phyloP scores from a whole-genome alignment of 2,888 invertebrate species.

The Diachrysia chrysitis region DNA sequence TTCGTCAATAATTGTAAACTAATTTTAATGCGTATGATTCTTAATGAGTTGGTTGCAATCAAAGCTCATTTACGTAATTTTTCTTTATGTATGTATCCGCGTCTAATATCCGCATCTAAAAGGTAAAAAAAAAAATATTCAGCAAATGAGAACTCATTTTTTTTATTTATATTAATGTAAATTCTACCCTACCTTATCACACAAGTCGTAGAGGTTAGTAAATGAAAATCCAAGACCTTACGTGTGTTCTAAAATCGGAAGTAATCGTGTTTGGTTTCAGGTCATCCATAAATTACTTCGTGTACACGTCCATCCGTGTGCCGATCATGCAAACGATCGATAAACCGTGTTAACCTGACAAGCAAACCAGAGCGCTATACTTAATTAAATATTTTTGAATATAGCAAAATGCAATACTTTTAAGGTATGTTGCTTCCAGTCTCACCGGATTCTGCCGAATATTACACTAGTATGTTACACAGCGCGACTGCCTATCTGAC shows the following conservation, averaged over 20 bases:
- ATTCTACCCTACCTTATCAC: neutral
- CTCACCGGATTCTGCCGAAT: neutral
- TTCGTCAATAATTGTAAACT: no score
- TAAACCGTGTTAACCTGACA: neutral
- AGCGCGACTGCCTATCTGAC: neutral
- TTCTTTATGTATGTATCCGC: no score
- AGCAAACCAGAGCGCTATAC: neutral
- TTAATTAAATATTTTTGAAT: neutral
- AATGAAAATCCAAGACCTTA: neutral
- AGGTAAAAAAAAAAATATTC: no score
- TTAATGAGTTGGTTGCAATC: no score
- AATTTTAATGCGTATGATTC: no score
- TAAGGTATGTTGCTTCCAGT: neutral
- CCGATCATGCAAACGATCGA: neutral
- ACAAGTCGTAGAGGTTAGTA: neutral
- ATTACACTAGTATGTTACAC: no score
- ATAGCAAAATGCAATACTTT: no score
- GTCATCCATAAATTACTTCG: slow-evolving; percentile 4
- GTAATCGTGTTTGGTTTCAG: neutral
- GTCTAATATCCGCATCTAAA: no score
- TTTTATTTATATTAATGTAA: neutral
- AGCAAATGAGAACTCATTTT: no score
- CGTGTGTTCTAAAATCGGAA: neutral
- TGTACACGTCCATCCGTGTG: neutral
- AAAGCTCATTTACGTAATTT: no score